Percentiles rank a stretch among this genome's conserved stretches.
phyloP scores from a whole-genome alignment of 2,113 vertebrate species.

The Poicephalus meyeri region DNA sequence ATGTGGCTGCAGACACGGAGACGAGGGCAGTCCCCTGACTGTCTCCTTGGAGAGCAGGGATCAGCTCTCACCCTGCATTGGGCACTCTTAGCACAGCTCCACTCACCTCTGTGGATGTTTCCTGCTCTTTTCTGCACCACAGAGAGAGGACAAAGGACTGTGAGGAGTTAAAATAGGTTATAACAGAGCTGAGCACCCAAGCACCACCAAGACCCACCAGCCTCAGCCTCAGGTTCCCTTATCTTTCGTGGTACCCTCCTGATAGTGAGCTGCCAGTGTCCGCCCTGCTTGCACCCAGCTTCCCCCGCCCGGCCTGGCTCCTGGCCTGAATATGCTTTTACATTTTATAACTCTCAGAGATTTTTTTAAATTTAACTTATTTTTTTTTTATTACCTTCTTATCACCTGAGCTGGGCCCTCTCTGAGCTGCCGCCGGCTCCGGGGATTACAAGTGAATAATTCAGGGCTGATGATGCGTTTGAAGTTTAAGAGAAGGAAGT shows the following conservation, averaged over 20 bases:
- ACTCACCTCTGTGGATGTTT: not conserved
- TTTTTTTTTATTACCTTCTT: constrained; percentile 48
- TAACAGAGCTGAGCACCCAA: not conserved
- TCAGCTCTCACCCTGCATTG: not conserved
- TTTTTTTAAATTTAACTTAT: constrained; percentile 72
- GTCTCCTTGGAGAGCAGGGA: not conserved
- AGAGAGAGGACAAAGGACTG: not conserved
- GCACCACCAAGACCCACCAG: not conserved
- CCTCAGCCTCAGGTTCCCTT: not conserved
- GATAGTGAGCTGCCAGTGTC: not conserved
- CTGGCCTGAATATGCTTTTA: constrained; percentile 57
- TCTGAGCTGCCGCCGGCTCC: constrained; percentile 57
- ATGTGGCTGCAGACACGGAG: not conserved
- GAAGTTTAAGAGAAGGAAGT: constrained; percentile 56
- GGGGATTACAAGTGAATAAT: constrained; percentile 75
- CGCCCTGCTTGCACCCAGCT: not conserved
- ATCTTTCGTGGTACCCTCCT: not conserved
- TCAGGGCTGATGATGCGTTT: constrained; percentile 61
- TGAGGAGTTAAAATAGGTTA: not conserved
- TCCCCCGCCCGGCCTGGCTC: not conserved
- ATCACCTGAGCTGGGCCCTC: constrained; percentile 72
- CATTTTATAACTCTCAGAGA: constrained; percentile 59
- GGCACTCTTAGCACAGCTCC: not conserved
- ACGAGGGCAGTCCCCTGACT: not conserved
- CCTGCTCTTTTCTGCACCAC: not conserved